Percentiles rank a stretch among this genome's conserved stretches.
phyloP scores from a whole-genome alignment of 2,888 invertebrate species.

The Lasioglossum pauxillum region DNA sequence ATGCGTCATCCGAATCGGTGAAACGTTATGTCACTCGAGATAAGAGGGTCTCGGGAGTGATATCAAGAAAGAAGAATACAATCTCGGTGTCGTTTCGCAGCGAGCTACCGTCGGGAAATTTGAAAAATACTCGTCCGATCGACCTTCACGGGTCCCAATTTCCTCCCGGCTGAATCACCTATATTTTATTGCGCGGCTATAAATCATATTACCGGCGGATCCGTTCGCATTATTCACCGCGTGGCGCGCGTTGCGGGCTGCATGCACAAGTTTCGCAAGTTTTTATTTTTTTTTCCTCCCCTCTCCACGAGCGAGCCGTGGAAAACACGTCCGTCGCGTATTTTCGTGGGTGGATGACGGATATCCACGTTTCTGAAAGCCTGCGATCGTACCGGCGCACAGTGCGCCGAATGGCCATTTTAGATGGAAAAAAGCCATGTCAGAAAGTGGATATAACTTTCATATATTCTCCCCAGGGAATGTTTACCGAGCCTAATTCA shows the following conservation, averaged over 20 bases:
- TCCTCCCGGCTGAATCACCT: slow-evolving; percentile 27
- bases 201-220: slow-evolving; percentile 47
- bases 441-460: no score
- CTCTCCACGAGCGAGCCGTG: neutral
- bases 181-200: slow-evolving; percentile 35
- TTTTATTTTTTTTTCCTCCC: slow-evolving; percentile 13
- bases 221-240: slow-evolving; percentile 47
- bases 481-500: no score
- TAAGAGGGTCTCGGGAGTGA: neutral
- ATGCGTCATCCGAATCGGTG: neutral
- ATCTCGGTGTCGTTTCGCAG: neutral
- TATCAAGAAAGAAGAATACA: neutral
- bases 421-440: no score
- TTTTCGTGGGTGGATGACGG: slow-evolving; percentile 34
- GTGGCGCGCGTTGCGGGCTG: slow-evolving; percentile 10
- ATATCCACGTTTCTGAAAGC: neutral
- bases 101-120: neutral
- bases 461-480: no score
- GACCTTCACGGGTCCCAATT: slow-evolving; percentile 27
- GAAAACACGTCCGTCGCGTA: slow-evolving; percentile 42
- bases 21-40: neutral
- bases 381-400: neutral
- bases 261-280: slow-evolving; percentile 44
- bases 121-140: slow-evolving; percentile 18
- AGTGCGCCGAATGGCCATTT: no score